These are phyloP conservation scores for Rhinella marina DNA, from an alignment of 2,797 vertebrate species.

Conservation along the genomic window DNA sequence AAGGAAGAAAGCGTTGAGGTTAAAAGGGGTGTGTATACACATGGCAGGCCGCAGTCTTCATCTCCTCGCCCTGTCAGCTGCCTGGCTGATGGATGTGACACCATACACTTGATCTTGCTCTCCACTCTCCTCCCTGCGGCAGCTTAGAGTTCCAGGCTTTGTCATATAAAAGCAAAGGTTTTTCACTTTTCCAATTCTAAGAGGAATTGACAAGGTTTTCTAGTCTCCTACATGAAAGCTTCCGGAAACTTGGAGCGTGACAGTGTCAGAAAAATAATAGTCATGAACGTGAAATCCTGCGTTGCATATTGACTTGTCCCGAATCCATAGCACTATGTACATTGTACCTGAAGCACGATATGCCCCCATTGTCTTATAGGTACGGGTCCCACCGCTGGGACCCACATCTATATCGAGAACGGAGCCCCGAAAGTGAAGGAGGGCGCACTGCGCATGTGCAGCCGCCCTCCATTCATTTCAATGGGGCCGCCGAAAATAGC, in stretches of 20 bases:
- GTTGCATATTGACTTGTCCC: background rate
- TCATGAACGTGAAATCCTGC: background rate
- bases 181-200: conserved; percentile 19
- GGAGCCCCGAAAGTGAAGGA: no score
- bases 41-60: background rate
- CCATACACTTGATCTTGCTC: conserved; percentile 21
- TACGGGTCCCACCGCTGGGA: no score
- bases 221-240: conserved; percentile 1
- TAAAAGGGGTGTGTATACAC: background rate
- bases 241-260: background rate
- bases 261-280: background rate
- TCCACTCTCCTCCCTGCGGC: background rate
- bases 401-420: no score
- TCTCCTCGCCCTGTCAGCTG: conserved; percentile 18
- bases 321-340: background rate
- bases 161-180: conserved; percentile 22
- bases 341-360: background rate
- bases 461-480: no score
- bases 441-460: no score
- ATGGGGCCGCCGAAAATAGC: no score
- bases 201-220: conserved; percentile 28
- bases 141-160: background rate
- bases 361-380: no score
- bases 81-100: conserved; percentile 13
- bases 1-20: background rate